Evolutionary conservation across 2,888 invertebrate species (phyloP), one percentile per base, ranked within the genome.

Genomic region (Dascillus cervinus): DNA sequence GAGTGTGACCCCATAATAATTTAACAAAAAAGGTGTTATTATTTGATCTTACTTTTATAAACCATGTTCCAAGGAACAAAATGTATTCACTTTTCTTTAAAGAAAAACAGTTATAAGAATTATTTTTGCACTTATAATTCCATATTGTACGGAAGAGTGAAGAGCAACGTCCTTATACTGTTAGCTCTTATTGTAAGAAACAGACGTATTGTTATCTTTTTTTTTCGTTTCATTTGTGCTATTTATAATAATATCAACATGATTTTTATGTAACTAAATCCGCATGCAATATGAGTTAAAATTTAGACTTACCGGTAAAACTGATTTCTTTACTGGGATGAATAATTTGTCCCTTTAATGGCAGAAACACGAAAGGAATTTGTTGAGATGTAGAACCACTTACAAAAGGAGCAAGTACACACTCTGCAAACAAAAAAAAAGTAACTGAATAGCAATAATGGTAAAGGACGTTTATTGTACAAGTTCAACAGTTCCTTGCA

Each of bases 281-380:
- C n/a, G n/a, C n/a, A n/a, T n/a, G n/a, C n/a, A n/a, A n/a, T n/a
- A n/a, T n/a, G n/a, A n/a, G n/a, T n/a, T n/a, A n/a, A n/a, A 29
- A 34, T 38, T 28, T 32, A 10, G 26, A 51, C 58, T 62, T 64
- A 84, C 85, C 83, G 64, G 80, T 71, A 62, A 90, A 83, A 50
- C 76, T 79, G 55, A 90, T 87, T 68, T 89, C 87, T 51, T 81
- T 80, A 43, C 87, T 85, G 1, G 89, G 89, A 66, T 90, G 83
- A 49, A 90, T 82, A 48, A 90, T 85, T 67, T 89, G 89, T 22
- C 87, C 87, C 56, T 83, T 82, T 41, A 86, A 68, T 10, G 90
- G 90, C 45, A 90, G 67, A 61, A 83, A 88, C 11, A 90, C 84
- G 60, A 86, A 86, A 11, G 90, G 90, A 48, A 90, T 85, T 56